Base-by-base conservation (phyloP, 2,797 vertebrate genomes). In the Carapus acus region DNA sequence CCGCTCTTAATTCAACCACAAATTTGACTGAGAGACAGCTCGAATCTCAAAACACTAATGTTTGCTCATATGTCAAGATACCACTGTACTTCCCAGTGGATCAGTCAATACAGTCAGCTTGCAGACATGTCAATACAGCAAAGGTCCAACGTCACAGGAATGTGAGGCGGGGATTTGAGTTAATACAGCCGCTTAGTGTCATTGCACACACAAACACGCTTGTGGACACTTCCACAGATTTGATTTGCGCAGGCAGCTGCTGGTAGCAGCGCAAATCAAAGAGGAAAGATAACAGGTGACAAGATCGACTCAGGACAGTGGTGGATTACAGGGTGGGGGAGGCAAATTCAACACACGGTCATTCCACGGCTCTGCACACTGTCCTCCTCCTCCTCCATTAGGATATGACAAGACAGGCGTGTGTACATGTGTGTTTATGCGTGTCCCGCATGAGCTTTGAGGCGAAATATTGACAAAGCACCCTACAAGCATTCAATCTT, bases 291-390 rank as follows among this genome's bases (percentile, higher is more conserved):
- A 67, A 66, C 75, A 72, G 73, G 66, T 69, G 76, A 81, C 50
- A 64, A 48, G 58, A 76, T 78, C 70, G 44, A 41, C 67, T 62
- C 62, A 57, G 45, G 63, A 74, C 66, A 43, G 46, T 50, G 19
- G 18, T 27, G 71, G 68, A 77, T 79, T 74, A 78, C 47, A 53
- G 56, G 43, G 42, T n/a, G n/a, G n/a, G n/a, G n/a, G n/a, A n/a
- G n/a, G 64, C 69, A 61, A 74, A 75, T 75, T 45, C 46, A 64
- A 59, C 49, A 61, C 24, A 3, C 64, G 71, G 70, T 68, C 67
- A 67, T 57, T 45, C 29, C 8, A n/a, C 24, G 9, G n/a, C 33
- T 12, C 15, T 4, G 24, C 31, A 8, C 31, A 6, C 27, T 29
- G 6, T 13, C 29, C 24, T 22, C 27, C 58, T 42, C 17, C 27